These are phyloP conservation scores for Drosophila varians DNA, from an alignment of 1,140 invertebrate species.

Conservation along the genomic window DNA sequence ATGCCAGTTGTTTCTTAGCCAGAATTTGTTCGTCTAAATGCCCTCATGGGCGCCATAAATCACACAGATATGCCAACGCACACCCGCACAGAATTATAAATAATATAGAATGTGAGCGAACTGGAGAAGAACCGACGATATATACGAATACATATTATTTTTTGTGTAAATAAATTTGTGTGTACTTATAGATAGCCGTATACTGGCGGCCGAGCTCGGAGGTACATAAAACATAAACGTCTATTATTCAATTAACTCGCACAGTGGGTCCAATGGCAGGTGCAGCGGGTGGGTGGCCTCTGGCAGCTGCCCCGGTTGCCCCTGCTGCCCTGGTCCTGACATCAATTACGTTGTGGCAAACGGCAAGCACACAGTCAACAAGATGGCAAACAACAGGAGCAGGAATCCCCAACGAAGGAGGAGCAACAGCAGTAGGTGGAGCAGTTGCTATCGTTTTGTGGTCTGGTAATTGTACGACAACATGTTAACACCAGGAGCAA, in stretches of 20 bases:
- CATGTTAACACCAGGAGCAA: conserved; percentile 69
- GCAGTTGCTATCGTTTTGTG: conserved; percentile 36
- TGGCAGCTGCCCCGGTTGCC: not conserved
- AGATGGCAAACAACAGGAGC: conserved; percentile 45
- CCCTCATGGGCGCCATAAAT: conserved; percentile 53
- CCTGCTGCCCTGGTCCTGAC: conserved; percentile 25
- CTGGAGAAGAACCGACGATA: not conserved
- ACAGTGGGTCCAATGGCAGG: conserved; percentile 48
- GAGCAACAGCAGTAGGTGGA: not conserved
- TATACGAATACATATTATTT: conserved; percentile 1
- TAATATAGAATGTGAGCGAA: not conserved
- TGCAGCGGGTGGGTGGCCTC: conserved; percentile 32
- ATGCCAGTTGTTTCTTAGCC: conserved; percentile 20
- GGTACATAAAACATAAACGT: conserved; percentile 76
- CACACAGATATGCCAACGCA: conserved; percentile 37
- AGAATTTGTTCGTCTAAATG: conserved; percentile 44
- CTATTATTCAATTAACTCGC: conserved; percentile 77
- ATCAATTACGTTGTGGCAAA: conserved; percentile 61
- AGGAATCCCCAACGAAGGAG: not conserved
- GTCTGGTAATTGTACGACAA: conserved; percentile 76
- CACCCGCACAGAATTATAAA: conserved; percentile 6
- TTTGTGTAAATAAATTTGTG: conserved; percentile 17
- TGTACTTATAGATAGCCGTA: conserved; percentile 35
- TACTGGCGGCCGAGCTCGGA: conserved; percentile 6
- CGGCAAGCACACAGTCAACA: conserved; percentile 47